Evolutionary conservation across 1,140 invertebrate species (phyloP).

Genomic region (Sesamia nonagrioides): DNA sequence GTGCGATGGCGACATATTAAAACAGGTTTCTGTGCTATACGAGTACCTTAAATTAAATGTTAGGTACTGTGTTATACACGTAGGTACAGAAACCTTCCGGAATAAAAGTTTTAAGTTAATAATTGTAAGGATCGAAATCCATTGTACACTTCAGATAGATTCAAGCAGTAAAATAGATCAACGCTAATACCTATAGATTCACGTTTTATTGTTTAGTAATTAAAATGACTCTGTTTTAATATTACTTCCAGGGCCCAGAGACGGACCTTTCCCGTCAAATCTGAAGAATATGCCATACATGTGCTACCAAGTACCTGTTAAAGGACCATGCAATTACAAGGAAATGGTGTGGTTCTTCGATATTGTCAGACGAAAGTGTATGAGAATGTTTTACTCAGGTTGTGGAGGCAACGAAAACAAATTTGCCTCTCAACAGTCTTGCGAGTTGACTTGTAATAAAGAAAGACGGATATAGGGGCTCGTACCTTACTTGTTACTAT

Average conservation of each 20-base stretch:
- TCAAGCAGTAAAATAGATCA: no score
- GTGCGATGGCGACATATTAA: no score
- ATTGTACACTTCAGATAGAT: no score
- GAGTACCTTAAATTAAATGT: no score
- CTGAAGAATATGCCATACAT: conserved; percentile 78
- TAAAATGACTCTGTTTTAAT: not conserved
- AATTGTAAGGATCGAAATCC: no score
- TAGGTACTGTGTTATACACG: no score
- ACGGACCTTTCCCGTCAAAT: conserved; percentile 76
- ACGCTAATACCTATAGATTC: no score
- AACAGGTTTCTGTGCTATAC: no score
- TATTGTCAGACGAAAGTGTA: conserved; percentile 71
- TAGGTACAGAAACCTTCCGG: no score
- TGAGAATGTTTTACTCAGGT: conserved; percentile 80
- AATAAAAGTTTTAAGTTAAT: no score
- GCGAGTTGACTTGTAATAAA: conserved; percentile 68
- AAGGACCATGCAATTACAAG: conserved; percentile 72
- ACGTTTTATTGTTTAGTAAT: not conserved
- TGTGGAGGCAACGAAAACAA: conserved; percentile 82
- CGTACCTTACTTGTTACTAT: not conserved
- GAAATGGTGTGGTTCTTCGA: conserved; percentile 78
- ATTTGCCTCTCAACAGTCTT: conserved; percentile 65
- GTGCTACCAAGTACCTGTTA: conserved; percentile 78
- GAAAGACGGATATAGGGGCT: conserved; percentile 54
- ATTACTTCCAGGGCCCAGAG: conserved; percentile 71